Evolutionary conservation across 2,797 vertebrate species (phyloP).

Genomic region (Ctenosaura bakeri): DNA sequence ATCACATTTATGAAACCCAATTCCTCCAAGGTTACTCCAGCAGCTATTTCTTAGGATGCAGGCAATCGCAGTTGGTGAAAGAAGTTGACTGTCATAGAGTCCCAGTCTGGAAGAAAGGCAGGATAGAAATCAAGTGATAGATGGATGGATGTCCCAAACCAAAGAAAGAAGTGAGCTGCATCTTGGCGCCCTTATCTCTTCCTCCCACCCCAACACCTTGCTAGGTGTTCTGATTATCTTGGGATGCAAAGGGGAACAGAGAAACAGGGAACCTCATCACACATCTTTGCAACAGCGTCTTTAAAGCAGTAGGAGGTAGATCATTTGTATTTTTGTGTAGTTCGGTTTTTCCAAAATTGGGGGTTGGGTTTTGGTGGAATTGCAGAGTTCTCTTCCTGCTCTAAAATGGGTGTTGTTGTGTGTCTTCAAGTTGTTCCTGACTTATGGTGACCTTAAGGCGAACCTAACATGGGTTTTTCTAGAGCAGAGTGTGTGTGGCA

Average conservation of each 20-base stretch:
- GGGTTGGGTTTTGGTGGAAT: not conserved
- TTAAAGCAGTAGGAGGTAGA: not conserved
- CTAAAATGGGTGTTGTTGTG: not conserved
- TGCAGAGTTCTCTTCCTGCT: not conserved
- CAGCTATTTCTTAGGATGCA: no score
- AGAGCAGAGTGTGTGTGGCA: no score
- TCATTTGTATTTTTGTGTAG: not conserved
- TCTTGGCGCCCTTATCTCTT: no score
- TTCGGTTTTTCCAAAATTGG: not conserved
- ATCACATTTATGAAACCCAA: no score
- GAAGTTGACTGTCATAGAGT: no score
- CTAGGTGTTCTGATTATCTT: not conserved
- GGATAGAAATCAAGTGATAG: no score
- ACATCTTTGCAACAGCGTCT: not conserved
- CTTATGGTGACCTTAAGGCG: no score
- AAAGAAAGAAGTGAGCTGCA: not conserved
- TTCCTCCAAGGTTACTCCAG: no score
- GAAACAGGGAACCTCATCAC: not conserved
- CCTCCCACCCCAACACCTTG: not conserved
- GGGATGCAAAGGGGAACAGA: not conserved
- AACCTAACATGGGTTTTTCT: no score
- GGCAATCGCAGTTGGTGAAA: not conserved
- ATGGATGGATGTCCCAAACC: not conserved
- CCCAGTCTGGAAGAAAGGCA: no score
- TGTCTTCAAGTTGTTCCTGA: no score